These are phyloP conservation scores for Poecilia latipinna DNA, from an alignment of 2,113 vertebrate genomes.

Conservation along the genomic window DNA sequence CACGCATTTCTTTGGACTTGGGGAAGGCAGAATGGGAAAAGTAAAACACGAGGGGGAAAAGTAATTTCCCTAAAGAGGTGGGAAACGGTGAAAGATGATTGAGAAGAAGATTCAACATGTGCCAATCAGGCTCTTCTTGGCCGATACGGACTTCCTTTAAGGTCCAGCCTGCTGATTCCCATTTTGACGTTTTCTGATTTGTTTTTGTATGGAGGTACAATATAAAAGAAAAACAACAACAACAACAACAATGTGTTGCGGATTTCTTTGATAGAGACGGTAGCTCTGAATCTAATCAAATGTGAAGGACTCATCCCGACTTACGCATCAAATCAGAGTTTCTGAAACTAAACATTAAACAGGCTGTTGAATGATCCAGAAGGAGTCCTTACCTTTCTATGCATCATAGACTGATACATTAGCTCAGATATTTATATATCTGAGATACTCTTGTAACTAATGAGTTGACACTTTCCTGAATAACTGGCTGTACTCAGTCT, in stretches of 20 bases:
- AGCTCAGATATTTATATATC: neutral
- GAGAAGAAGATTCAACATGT: conserved; percentile 9
- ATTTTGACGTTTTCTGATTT: neutral
- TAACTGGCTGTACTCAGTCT: no score
- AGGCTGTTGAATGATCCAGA: no score
- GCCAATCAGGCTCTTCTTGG: neutral
- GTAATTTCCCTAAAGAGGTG: conserved; percentile 49
- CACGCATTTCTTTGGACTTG: conserved; percentile 20
- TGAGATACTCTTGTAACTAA: no score
- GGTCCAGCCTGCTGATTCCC: neutral
- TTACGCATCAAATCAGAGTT: neutral
- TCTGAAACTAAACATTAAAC: no score
- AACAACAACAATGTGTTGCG: neutral
- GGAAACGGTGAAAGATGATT: conserved; percentile 11
- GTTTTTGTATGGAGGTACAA: neutral
- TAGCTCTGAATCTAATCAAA: neutral
- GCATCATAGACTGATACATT: neutral
- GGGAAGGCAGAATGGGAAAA: conserved; percentile 21
- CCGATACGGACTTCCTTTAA: neutral
- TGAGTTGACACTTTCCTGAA: no score
- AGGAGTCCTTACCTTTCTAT: neutral
- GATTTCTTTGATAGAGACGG: neutral
- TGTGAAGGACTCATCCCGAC: neutral
- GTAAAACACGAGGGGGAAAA: neutral
- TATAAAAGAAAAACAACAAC: neutral